Percentiles rank a stretch among this genome's conserved stretches.
Evolutionary conservation across 37 sponge, comb jelly and placozoan genomes (phyloP).

Genomic region (Chondrosia reniformis): DNA sequence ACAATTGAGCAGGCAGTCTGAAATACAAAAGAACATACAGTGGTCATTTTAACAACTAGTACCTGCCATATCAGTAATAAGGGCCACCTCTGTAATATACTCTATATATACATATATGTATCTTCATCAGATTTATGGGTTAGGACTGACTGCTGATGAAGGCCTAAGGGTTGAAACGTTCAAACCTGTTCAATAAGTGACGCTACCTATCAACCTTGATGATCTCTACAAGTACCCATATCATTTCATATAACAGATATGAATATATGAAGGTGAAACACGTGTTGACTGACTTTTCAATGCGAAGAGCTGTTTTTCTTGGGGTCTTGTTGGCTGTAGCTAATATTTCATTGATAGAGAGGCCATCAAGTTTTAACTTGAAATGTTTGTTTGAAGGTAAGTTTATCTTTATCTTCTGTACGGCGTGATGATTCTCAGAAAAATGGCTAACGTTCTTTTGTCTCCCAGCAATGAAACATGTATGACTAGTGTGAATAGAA

Average conservation of each 20-base stretch:
- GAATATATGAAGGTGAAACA: too few species aligned
- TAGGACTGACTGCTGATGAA: not conserved
- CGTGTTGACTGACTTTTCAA: too few species aligned
- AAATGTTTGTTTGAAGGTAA: constrained; percentile 4
- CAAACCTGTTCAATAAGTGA: too few species aligned
- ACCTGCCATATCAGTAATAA: too few species aligned
- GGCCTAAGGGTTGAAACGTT: too few species aligned
- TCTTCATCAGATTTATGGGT: not conserved
- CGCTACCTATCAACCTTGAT: too few species aligned
- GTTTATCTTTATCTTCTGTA: constrained; percentile 10
- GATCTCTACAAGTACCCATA: too few species aligned
- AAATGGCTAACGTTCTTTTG: not conserved
- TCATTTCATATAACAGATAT: too few species aligned
- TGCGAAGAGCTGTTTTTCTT: not conserved
- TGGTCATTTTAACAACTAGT: too few species aligned
- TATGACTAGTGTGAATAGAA: not conserved
- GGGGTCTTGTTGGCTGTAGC: constrained; percentile 1
- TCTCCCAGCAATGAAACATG: not conserved
- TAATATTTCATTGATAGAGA: not conserved
- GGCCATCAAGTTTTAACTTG: constrained; percentile 19
- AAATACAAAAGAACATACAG: not conserved
- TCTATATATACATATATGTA: not conserved
- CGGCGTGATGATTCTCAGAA: not conserved
- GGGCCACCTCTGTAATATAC: too few species aligned
- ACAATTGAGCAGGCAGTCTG: constrained; percentile 43